Conservation (phyloP, 2,113 vertebrate genomes). For the Athene noctua region DNA sequence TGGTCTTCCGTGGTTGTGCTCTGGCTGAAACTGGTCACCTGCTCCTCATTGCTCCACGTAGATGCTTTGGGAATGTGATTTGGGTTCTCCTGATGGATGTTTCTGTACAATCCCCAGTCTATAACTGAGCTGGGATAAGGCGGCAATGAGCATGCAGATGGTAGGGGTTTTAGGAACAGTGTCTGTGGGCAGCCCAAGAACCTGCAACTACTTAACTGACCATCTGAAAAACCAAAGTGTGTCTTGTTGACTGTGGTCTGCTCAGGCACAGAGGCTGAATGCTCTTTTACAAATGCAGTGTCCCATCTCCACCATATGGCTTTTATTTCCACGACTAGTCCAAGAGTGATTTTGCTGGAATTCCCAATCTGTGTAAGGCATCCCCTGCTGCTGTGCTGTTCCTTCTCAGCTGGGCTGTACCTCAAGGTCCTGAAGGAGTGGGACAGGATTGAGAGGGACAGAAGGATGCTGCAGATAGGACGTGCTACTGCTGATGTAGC, state of each 20-base stretch:
- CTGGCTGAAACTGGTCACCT: not conserved
- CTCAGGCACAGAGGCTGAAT: not conserved
- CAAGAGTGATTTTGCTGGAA: not conserved
- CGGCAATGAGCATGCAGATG: not conserved
- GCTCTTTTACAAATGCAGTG: not conserved
- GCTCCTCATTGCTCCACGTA: not conserved
- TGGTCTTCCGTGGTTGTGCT: not conserved
- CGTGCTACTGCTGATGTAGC: fast-evolving
- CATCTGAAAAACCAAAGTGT: not conserved
- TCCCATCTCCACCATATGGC: not conserved
- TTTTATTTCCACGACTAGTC: not conserved
- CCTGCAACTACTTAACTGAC: not conserved
- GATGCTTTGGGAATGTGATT: not conserved
- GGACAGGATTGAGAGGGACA: not conserved
- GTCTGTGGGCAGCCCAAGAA: not conserved
- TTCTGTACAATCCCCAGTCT: not conserved
- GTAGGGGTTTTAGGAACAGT: not conserved
- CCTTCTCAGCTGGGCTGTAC: not conserved
- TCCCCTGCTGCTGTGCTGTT: not conserved
- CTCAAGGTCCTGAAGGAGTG: not conserved
- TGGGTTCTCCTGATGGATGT: not conserved
- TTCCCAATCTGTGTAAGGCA: not conserved
- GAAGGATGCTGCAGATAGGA: not conserved
- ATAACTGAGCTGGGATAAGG: not conserved
- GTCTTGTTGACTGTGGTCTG: not conserved